A percentile compares a stretch with the other conserved stretches of the same genome.
Evolutionary conservation across 2,888 invertebrate genomes (phyloP).

Genomic region (Lydus trimaculatus): DNA sequence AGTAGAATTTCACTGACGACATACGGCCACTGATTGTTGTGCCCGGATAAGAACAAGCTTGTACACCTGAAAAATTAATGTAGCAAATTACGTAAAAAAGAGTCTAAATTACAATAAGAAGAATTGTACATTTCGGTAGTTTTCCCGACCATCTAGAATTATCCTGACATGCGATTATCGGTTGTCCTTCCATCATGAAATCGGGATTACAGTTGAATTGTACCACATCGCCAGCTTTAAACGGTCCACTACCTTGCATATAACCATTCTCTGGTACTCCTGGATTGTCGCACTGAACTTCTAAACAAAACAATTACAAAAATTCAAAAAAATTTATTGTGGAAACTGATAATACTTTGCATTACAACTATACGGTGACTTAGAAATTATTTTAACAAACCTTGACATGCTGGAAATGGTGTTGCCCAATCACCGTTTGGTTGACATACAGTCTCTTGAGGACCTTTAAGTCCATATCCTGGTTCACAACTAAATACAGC

Average conservation of each 20-base stretch:
- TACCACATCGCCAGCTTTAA: constrained; percentile 84
- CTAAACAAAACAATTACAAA: constrained; percentile 58
- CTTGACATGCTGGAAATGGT: constrained; percentile 78
- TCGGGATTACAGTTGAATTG: constrained; percentile 89
- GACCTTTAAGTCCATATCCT: constrained; percentile 79
- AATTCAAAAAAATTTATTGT: constrained; percentile 7
- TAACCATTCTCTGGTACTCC: constrained; percentile 80
- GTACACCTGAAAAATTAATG: constrained; percentile 50
- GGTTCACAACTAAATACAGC: constrained; percentile 82
- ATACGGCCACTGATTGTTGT: constrained; percentile 86
- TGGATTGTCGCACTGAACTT: constrained; percentile 81
- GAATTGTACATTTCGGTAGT: constrained; percentile 75
- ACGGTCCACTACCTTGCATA: constrained; percentile 79
- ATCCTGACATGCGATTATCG: constrained; percentile 89
- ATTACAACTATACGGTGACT: neutral
- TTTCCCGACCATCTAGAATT: constrained; percentile 86
- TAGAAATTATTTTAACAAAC: constrained; percentile 57
- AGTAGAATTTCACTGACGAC: constrained; percentile 88
- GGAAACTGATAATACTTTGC: too few relatives aligned
- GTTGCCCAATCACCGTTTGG: constrained; percentile 82
- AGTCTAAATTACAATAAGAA: neutral
- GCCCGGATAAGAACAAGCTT: constrained; percentile 87
- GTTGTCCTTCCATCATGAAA: constrained; percentile 88
- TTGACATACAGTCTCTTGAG: constrained; percentile 77
- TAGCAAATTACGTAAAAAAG: neutral